Conservation (phyloP, 2,113 vertebrate species). For the Andinoacara biseriatus region DNA sequence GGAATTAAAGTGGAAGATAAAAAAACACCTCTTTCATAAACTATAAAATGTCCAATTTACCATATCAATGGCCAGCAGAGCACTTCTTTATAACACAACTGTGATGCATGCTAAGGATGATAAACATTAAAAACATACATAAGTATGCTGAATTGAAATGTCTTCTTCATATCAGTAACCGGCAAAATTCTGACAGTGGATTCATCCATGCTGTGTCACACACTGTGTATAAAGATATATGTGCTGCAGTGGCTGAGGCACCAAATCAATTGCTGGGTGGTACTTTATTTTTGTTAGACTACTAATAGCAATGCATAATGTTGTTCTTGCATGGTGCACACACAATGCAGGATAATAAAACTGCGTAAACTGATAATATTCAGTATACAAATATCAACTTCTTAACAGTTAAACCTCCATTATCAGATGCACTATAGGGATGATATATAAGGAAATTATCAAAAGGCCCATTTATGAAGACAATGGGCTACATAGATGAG, state of each 20-base stretch:
- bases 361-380: background rate
- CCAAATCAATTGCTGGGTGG: constrained; percentile 71
- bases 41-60: constrained; percentile 82
- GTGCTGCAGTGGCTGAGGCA: constrained; percentile 58
- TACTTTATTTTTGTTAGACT: constrained; percentile 69
- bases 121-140: constrained; percentile 79
- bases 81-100: constrained; percentile 67
- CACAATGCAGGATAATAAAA: constrained; percentile 35
- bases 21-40: constrained; percentile 71
- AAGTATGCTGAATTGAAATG: constrained; percentile 56
- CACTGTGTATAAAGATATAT: constrained; percentile 61
- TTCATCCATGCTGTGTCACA: constrained; percentile 62
- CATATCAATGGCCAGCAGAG: constrained; percentile 80
- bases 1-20: constrained; percentile 78
- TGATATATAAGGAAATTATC: background rate
- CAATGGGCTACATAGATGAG: background rate
- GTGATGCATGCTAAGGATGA: constrained; percentile 75
- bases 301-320: constrained; percentile 65
- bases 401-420: background rate
- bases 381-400: background rate
- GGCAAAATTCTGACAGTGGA: constrained; percentile 67
- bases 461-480: background rate
- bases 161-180: constrained; percentile 72
- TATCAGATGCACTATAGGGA: background rate
- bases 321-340: constrained; percentile 45